Conservation (phyloP, 2,113 vertebrate genomes). For the Falco punctatus region DNA sequence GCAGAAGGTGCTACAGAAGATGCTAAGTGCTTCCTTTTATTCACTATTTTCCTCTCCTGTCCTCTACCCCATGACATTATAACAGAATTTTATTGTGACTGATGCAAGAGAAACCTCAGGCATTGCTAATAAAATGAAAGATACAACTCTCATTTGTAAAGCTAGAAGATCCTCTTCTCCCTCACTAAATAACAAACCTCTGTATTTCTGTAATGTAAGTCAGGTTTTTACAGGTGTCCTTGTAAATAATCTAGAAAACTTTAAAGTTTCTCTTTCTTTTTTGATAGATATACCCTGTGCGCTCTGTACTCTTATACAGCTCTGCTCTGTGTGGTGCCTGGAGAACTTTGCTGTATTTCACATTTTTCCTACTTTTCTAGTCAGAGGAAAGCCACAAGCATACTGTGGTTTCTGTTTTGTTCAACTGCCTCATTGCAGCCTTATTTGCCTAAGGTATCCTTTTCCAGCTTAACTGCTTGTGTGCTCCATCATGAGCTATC, state of each 20-base stretch:
- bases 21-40: neutral
- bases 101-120: neutral
- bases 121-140: neutral
- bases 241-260: neutral
- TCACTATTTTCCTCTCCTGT: neutral
- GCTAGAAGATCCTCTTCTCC: neutral
- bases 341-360: neutral
- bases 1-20: neutral
- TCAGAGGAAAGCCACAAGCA: neutral
- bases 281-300: neutral
- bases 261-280: neutral
- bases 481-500: neutral
- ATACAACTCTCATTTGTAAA: neutral
- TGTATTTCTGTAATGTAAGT: neutral
- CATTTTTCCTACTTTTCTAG: neutral
- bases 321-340: neutral
- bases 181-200: neutral
- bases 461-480: neutral
- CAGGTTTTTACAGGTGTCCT: neutral
- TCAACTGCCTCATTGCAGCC: neutral
- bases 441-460: neutral
- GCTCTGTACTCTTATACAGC: neutral
- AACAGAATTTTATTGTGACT: neutral
- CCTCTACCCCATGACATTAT: neutral
- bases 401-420: neutral